These are phyloP conservation scores for Acipenser transmontanus DNA, from an alignment of 2,797 vertebrate species.

Conservation along the genomic window DNA sequence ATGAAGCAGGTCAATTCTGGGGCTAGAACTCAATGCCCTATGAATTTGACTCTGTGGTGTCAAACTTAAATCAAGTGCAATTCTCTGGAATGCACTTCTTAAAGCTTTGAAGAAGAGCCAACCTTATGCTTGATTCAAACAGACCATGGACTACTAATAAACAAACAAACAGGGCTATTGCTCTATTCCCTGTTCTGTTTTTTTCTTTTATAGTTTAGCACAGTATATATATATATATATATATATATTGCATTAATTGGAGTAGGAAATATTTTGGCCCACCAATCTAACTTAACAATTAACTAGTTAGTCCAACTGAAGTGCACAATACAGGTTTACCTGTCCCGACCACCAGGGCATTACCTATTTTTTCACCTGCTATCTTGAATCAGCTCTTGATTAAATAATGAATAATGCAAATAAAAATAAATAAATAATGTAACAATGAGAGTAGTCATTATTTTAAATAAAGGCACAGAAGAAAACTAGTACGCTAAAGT, in stretches of 20 bases:
- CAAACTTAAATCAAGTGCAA: neutral
- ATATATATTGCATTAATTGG: neutral
- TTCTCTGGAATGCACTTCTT: constrained; percentile 26
- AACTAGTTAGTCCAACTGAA: constrained; percentile 22
- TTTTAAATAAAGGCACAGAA: constrained; percentile 25
- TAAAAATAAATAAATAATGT: neutral
- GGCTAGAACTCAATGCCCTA: neutral
- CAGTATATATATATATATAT: neutral
- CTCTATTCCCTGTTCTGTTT: constrained; percentile 22
- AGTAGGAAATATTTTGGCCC: too few relatives aligned
- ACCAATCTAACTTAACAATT: constrained; percentile 19
- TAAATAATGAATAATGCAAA: constrained; percentile 16
- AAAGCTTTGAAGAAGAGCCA: constrained; percentile 34
- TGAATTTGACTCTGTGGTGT: neutral
- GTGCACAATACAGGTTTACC: constrained; percentile 18
- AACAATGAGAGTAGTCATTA: constrained; percentile 20
- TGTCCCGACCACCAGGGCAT: constrained; percentile 10
- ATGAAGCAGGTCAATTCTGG: neutral
- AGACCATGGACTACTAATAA: constrained; percentile 45
- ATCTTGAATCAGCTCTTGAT: constrained; percentile 3
- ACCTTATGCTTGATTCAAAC: constrained; percentile 39
- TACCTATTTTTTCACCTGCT: constrained; percentile 3
- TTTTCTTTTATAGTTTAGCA: constrained; percentile 18
- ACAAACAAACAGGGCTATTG: constrained; percentile 45
- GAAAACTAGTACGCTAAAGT: constrained; percentile 27